Evolutionary conservation across 2,797 vertebrate genomes (phyloP).

Genomic region (Steatocranus sp.): DNA sequence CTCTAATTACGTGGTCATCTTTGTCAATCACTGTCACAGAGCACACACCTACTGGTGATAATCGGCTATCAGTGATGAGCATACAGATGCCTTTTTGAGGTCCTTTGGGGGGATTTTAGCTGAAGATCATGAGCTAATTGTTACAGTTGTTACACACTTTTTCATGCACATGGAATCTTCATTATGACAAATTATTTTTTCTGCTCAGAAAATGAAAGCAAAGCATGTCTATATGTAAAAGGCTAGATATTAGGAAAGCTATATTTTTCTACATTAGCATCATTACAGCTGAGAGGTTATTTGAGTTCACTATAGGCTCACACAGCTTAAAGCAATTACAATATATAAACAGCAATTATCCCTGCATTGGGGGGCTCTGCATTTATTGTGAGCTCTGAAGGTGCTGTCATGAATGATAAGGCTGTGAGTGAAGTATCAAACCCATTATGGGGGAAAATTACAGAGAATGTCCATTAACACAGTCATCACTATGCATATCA

Average conservation of each 20-base stretch:
- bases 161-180: not conserved
- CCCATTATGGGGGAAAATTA: not conserved
- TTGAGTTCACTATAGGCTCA: not conserved
- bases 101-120: not conserved
- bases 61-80: not conserved
- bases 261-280: not conserved
- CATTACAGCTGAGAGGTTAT: not conserved
- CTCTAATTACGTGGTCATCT: slow-evolving; percentile 60
- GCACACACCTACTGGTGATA: not conserved
- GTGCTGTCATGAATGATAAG: not conserved
- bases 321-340: not conserved
- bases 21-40: slow-evolving; percentile 46
- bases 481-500: not conserved
- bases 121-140: slow-evolving; percentile 22
- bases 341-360: slow-evolving; percentile 10
- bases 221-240: not conserved
- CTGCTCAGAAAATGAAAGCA: not conserved
- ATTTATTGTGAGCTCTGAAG: not conserved
- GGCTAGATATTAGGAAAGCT: not conserved
- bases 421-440: not conserved
- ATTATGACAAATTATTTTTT: not conserved
- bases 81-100: not conserved
- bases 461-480: not conserved
- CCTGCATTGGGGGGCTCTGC: not conserved
- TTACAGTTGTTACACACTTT: not conserved